phyloP scores from a whole-genome alignment of 2,888 invertebrate species.

The Agonum fuliginosum region DNA sequence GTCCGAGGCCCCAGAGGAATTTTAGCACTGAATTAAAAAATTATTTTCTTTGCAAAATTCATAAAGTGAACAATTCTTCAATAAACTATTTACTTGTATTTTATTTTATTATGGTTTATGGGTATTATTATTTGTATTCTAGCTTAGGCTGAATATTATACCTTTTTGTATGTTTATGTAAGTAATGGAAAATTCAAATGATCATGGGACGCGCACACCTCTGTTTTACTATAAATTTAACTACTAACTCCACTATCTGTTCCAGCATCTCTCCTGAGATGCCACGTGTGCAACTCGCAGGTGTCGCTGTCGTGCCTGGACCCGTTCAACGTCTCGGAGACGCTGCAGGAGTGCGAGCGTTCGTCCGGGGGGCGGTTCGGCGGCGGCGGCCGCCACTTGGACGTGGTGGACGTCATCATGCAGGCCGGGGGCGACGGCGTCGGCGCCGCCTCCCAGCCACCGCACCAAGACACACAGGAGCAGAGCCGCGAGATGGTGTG shows the following conservation, averaged over 20 bases:
- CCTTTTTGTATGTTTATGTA: too few relatives aligned
- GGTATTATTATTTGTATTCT: too few relatives aligned
- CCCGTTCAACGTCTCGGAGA: conserved; percentile 43
- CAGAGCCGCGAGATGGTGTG: conserved; percentile 26
- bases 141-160: too few relatives aligned
- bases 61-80: too few relatives aligned
- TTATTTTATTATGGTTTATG: too few relatives aligned
- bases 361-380: conserved; percentile 1
- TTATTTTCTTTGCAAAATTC: too few relatives aligned
- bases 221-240: too few relatives aligned
- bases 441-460: neutral
- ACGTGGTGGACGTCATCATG: conserved; percentile 55
- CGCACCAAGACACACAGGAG: neutral
- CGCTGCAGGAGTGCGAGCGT: conserved; percentile 49
- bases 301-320: conserved; percentile 18
- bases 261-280: conserved; percentile 29
- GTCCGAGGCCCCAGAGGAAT: too few relatives aligned
- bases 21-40: too few relatives aligned
- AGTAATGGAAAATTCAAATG: too few relatives aligned
- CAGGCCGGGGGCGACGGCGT: conserved; percentile 9
- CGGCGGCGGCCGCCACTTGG: conserved; percentile 14
- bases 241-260: neutral
- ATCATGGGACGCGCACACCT: too few relatives aligned
- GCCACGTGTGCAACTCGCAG: conserved; percentile 56
- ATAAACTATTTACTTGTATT: too few relatives aligned